Evolutionary conservation across 2,888 invertebrate species (phyloP).

Genomic region (Iphiclides podalirius): DNA sequence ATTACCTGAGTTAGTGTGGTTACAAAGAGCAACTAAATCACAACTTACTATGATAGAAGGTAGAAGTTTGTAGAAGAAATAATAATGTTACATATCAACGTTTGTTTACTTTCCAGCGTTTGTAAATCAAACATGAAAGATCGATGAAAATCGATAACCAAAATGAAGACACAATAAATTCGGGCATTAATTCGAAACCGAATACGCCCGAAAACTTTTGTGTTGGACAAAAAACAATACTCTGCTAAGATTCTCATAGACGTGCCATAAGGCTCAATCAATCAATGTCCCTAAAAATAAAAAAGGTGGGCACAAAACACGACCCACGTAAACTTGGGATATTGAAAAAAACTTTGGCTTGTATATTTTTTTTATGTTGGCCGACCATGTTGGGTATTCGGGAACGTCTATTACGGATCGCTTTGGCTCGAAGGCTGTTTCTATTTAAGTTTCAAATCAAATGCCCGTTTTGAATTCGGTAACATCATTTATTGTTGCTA

Average conservation of each 20-base stretch:
- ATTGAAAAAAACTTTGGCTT: slow-evolving; percentile 61
- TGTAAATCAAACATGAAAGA: slow-evolving; percentile 16
- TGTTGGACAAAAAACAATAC: slow-evolving; percentile 61
- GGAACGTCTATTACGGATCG: slow-evolving; percentile 55
- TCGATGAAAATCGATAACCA: slow-evolving; percentile 45
- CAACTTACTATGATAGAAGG: no score
- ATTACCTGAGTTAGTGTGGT: no score
- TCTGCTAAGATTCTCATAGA: slow-evolving; percentile 69
- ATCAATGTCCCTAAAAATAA: slow-evolving; percentile 77
- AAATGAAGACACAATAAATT: slow-evolving; percentile 74
- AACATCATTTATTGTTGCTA: slow-evolving; percentile 25
- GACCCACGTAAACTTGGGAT: slow-evolving; percentile 72
- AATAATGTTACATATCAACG: no score
- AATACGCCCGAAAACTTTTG: slow-evolving; percentile 41
- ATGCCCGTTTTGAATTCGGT: slow-evolving; percentile 28
- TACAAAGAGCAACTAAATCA: no score
- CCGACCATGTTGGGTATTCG: slow-evolving; percentile 53
- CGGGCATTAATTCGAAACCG: slow-evolving; percentile 43
- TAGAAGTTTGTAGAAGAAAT: no score
- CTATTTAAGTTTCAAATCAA: slow-evolving; percentile 46
- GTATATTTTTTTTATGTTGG: slow-evolving; percentile 58
- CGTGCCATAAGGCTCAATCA: slow-evolving; percentile 73
- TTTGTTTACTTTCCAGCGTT: slow-evolving; percentile 11
- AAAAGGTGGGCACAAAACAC: slow-evolving; percentile 61
- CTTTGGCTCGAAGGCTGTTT: slow-evolving; percentile 33